phyloP scores from a whole-genome alignment of 2,888 invertebrate genomes.

The Ephialtes manifestator region DNA sequence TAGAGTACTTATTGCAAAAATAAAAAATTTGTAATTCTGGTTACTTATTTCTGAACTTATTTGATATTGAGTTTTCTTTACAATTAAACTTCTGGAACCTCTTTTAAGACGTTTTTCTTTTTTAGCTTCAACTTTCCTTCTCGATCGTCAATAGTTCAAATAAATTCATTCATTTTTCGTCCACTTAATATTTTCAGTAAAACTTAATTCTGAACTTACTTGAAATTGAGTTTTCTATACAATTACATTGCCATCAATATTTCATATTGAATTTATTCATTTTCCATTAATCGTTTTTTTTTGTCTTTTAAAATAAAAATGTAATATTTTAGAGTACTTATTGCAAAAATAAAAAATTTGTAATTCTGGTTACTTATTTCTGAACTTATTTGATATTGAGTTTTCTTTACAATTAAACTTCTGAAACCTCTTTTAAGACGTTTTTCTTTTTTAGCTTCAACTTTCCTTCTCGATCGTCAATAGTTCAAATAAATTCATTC shows the following conservation, averaged over 20 bases:
- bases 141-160: background rate
- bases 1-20: too few species aligned
- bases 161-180: background rate
- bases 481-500: background rate
- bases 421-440: slow-evolving; percentile 33
- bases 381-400: too few species aligned
- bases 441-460: slow-evolving; percentile 32
- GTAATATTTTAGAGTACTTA: too few species aligned
- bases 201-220: background rate
- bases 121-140: slow-evolving; percentile 39
- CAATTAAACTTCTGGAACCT: slow-evolving; percentile 26
- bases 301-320: too few species aligned
- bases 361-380: too few species aligned
- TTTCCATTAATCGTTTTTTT: too few species aligned
- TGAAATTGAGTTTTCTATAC: background rate
- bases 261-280: background rate
- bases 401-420: too few species aligned
- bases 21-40: too few species aligned
- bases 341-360: too few species aligned
- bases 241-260: background rate
- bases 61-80: too few species aligned
- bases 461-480: slow-evolving; percentile 28
- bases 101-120: slow-evolving; percentile 39
- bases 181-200: background rate
- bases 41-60: too few species aligned